These are phyloP conservation scores for Plecturocebus donacophilus DNA, from an alignment of 2,113 vertebrate species.

Conservation along the genomic window DNA sequence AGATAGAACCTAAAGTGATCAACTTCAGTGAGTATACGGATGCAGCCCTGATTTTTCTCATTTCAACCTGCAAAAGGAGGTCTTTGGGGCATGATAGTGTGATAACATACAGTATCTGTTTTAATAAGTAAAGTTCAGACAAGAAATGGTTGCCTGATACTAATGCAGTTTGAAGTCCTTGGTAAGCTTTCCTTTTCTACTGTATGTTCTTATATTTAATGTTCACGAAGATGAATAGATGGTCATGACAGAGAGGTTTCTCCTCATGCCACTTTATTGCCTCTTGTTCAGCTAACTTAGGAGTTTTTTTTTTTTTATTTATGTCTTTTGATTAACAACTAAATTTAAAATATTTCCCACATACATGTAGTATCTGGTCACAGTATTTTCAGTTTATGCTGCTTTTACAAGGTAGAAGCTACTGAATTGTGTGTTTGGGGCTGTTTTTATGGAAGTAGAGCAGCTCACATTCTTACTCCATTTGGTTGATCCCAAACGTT, in stretches of 20 bases:
- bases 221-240: background rate
- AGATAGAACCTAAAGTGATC: slow-evolving; percentile 80
- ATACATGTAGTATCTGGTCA: slow-evolving; percentile 59
- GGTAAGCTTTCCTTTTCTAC: slow-evolving; percentile 52
- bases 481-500: background rate
- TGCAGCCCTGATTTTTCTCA: slow-evolving; percentile 84
- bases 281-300: slow-evolving; percentile 39
- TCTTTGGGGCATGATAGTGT: slow-evolving; percentile 84
- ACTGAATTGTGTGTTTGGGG: background rate
- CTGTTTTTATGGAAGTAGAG: background rate
- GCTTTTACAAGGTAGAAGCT: background rate
- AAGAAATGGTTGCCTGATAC: slow-evolving; percentile 27
- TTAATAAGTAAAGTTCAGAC: slow-evolving; percentile 69
- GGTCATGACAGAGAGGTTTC: background rate
- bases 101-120: slow-evolving; percentile 73
- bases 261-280: background rate
- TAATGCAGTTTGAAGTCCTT: slow-evolving; percentile 53
- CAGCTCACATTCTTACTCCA: background rate
- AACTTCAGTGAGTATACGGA: slow-evolving; percentile 77
- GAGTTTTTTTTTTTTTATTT: slow-evolving; percentile 72
- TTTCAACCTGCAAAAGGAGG: slow-evolving; percentile 84
- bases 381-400: slow-evolving; percentile 60
- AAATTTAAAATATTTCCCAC: slow-evolving; percentile 60
- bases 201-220: background rate
- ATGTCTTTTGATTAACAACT: slow-evolving; percentile 81